Conservation (phyloP, 2,888 invertebrate genomes). For the Heliconius charithonia region DNA sequence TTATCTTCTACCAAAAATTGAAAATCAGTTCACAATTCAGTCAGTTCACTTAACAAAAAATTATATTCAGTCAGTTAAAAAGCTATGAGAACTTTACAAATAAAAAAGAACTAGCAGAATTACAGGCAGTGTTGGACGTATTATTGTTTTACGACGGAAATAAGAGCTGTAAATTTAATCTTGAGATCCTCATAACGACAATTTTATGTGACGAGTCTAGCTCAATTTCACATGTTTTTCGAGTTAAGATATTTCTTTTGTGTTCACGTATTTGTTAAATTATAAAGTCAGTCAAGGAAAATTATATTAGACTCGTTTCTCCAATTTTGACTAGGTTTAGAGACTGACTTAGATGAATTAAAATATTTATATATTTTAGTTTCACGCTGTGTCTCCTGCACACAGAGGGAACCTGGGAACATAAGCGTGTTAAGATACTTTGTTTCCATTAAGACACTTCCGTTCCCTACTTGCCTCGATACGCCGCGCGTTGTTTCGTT, state of each 20-base stretch:
- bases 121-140: conserved; percentile 16
- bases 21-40: no score
- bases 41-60: no score
- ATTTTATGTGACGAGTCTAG: conserved; percentile 6
- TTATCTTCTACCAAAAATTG: neutral
- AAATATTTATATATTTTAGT: no score
- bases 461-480: no score
- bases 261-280: neutral
- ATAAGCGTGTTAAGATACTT: no score
- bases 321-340: neutral
- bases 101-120: neutral
- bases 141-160: conserved; percentile 27
- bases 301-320: neutral
- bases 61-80: neutral
- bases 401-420: no score
- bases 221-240: conserved; percentile 9
- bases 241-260: neutral
- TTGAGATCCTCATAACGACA: conserved; percentile 2
- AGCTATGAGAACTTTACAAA: conserved; percentile 2
- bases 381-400: no score
- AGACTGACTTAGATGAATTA: no score
- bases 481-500: no score
- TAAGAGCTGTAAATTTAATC: conserved; percentile 25
- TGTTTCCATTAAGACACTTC: no score
- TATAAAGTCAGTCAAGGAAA: neutral